Base-by-base conservation (phyloP, 2,888 invertebrate species). In the Orthonevra nobilis region DNA sequence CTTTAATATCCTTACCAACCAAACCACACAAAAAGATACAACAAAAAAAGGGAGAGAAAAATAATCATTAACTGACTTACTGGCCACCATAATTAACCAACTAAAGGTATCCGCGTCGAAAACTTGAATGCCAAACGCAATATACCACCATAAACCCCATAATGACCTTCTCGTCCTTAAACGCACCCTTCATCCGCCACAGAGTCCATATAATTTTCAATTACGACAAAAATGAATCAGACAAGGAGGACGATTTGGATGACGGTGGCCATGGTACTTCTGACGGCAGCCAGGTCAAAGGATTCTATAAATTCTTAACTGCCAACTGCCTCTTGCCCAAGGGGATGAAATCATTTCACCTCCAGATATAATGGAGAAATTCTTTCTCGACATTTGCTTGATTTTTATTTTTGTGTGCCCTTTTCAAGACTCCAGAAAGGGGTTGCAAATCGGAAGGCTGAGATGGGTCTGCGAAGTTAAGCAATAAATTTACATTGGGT, bases 211-310 rank as follows among this genome's bases (percentile, higher is more conserved):
- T 69, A 68, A 63, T 61, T 75, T 75, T 61, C 69, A 61, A 75
- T 75, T 75, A 75, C 52, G 61, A 54, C 54, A 48, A 68, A n/a
- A 61, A 69, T 56, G 54, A 69, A 56, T 56, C 46, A 75, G 46
- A 30, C 46, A 15, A 12, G 15, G 19, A 32, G 6, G 12, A 19
- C 5, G 40, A 19, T 0, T 9, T 4, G n/a, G n/a, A 19, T 30
- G 26, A 19, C 44, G 42, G 28, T 10, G 7, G 28, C 44, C 10
- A 44, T 36, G 26, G 23, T 26, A 14, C 20, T 44, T 23, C 15
- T 60, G 17, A 60, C 36, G 36, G 10, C 15, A 23, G 30, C 10
- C 30, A 56, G 19, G 54, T 14, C 10, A 46, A 46, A n/a, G 17
- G 32, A 32, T 44, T 3, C 42, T 30, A 58, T 42, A 58, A 58